Conservation (phyloP, 2,797 vertebrate species). For the Ibycter americanus region DNA sequence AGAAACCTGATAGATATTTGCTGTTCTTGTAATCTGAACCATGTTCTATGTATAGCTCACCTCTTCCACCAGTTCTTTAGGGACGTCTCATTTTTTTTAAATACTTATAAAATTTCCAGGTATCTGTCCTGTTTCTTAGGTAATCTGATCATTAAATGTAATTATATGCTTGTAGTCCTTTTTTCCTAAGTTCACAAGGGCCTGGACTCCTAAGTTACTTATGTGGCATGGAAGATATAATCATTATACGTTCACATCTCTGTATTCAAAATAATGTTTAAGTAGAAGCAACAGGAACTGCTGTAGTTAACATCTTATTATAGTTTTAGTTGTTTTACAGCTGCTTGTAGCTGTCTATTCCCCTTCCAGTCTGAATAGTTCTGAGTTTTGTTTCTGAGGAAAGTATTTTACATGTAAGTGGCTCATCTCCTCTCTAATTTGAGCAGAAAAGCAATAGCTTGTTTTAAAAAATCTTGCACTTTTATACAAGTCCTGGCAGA, state of each 20-base stretch:
- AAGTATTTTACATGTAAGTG: neutral
- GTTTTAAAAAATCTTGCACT: neutral
- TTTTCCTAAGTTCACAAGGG: neutral
- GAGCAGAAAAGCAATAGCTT: neutral
- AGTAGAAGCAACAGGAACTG: neutral
- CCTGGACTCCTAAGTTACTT: neutral
- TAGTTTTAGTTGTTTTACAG: neutral
- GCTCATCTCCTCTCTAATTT: neutral
- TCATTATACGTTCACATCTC: neutral
- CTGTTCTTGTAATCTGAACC: neutral
- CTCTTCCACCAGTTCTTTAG: neutral
- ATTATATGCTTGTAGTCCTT: neutral
- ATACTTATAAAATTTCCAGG: neutral
- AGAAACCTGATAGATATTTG: neutral
- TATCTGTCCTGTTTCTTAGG: neutral
- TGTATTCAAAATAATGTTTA: neutral
- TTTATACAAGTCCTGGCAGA: neutral
- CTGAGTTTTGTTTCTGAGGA: neutral
- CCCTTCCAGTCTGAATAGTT: neutral
- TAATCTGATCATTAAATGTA: neutral
- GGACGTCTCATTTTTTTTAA: neutral
- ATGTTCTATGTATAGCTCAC: neutral
- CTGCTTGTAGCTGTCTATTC: neutral
- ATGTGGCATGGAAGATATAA: neutral
- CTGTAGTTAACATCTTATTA: neutral